phyloP scores from a whole-genome alignment of 1,140 invertebrate species.

The Dinoponera quadriceps region DNA sequence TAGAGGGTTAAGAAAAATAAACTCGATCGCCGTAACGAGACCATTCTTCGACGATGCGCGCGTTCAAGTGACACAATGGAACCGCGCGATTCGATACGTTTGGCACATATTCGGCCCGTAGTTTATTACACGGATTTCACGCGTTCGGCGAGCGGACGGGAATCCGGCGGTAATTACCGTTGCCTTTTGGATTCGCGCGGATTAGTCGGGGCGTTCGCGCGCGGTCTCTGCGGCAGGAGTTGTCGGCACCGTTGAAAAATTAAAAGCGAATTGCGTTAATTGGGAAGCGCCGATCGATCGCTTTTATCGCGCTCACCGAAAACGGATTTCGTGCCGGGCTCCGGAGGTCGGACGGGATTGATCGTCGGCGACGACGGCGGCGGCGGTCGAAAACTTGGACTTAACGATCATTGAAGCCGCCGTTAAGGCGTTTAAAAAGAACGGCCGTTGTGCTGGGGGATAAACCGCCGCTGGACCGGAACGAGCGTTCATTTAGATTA shows the following conservation, averaged over 20 bases:
- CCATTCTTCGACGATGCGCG: no score
- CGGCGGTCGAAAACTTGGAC: constrained; percentile 30
- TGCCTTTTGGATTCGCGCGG: constrained; percentile 55
- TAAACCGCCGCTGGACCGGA: constrained; percentile 72
- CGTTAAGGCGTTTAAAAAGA: constrained; percentile 69
- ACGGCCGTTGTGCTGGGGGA: constrained; percentile 42
- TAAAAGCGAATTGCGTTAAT: constrained; percentile 69
- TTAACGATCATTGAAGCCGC: constrained; percentile 58
- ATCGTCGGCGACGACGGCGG: background rate
- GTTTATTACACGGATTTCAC: constrained; percentile 57
- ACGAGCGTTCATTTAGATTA: constrained; percentile 76
- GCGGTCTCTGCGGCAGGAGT: constrained; percentile 6
- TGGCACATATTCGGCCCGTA: background rate
- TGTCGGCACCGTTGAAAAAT: constrained; percentile 61
- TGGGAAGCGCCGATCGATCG: constrained; percentile 27
- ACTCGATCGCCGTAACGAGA: no score
- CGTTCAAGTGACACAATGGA: no score
- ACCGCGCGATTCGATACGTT: no score
- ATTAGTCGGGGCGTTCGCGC: constrained; percentile 45
- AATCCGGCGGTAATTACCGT: constrained; percentile 63
- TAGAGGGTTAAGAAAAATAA: no score
- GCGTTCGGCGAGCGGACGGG: constrained; percentile 19
- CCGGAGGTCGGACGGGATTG: background rate
- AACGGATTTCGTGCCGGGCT: background rate
- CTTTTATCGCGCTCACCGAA: background rate